A percentile compares a stretch with the other conserved stretches of the same genome.
phyloP scores from a whole-genome alignment of 1,140 invertebrate species.

The Dryas iulia region DNA sequence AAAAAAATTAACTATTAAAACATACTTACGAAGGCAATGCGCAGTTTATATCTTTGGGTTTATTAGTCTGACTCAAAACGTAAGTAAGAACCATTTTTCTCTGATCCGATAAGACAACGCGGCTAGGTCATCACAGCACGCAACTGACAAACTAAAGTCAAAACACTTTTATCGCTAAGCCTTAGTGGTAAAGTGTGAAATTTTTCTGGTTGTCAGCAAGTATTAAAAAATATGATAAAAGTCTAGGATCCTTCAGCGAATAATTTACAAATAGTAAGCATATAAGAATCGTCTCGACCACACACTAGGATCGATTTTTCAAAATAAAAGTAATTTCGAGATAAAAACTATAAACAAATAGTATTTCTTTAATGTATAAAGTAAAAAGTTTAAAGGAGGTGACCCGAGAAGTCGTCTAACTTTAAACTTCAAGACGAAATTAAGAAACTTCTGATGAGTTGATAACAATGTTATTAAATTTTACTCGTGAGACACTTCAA shows the following conservation, averaged over 20 bases:
- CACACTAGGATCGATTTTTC: too few relatives aligned
- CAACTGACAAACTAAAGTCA: background rate
- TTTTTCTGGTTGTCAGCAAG: too few relatives aligned
- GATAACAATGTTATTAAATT: conserved; percentile 14
- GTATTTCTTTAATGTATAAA: background rate
- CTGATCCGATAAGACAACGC: background rate
- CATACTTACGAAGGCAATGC: too few relatives aligned
- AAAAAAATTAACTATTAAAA: too few relatives aligned
- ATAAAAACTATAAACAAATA: background rate
- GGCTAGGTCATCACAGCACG: background rate
- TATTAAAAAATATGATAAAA: too few relatives aligned
- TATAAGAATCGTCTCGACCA: too few relatives aligned
- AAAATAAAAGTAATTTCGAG: too few relatives aligned
- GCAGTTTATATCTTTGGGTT: too few relatives aligned
- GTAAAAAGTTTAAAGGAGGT: background rate
- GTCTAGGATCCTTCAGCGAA: too few relatives aligned
- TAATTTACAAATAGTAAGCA: too few relatives aligned
- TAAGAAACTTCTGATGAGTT: conserved; percentile 20
- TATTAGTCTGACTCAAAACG: background rate
- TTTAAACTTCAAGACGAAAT: conserved; percentile 28
- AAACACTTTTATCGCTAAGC: too few relatives aligned
- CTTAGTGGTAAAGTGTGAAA: too few relatives aligned
- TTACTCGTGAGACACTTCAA: background rate
- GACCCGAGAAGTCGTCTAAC: conserved; percentile 12
- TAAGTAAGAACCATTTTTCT: background rate